Percentiles rank a stretch among this genome's conserved stretches.
phyloP scores from a whole-genome alignment of 2,797 vertebrate species.

The Fratercula arctica region DNA sequence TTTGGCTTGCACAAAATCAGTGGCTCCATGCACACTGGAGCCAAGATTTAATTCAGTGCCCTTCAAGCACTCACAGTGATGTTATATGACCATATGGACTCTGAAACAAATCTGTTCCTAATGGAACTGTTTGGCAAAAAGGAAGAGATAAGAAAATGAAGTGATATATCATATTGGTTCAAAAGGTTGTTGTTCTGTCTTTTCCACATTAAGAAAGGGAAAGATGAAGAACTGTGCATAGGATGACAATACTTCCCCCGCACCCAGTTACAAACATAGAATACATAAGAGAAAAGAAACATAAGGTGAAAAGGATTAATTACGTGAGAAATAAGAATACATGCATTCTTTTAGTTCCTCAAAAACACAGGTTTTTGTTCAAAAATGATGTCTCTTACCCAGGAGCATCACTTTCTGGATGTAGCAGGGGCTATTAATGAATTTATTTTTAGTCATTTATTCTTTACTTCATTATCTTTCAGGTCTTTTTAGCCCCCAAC shows the following conservation, averaged over 20 bases:
- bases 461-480: background rate
- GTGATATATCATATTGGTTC: background rate
- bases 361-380: background rate
- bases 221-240: background rate
- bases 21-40: accelerated
- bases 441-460: background rate
- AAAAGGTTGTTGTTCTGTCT: background rate
- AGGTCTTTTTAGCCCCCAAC: background rate
- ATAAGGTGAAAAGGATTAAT: background rate
- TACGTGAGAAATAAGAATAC: background rate
- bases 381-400: background rate
- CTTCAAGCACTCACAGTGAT: background rate
- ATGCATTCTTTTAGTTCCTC: background rate
- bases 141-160: background rate
- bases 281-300: background rate
- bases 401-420: background rate
- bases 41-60: background rate
- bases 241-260: background rate
- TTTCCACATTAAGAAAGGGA: background rate
- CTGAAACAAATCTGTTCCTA: background rate
- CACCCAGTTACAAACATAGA: background rate
- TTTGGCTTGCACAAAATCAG: background rate
- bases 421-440: background rate
- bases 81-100: background rate
- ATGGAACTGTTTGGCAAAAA: background rate